Conservation (phyloP, 2,797 vertebrate species). For the Ptychobarbus kaznakovi region DNA sequence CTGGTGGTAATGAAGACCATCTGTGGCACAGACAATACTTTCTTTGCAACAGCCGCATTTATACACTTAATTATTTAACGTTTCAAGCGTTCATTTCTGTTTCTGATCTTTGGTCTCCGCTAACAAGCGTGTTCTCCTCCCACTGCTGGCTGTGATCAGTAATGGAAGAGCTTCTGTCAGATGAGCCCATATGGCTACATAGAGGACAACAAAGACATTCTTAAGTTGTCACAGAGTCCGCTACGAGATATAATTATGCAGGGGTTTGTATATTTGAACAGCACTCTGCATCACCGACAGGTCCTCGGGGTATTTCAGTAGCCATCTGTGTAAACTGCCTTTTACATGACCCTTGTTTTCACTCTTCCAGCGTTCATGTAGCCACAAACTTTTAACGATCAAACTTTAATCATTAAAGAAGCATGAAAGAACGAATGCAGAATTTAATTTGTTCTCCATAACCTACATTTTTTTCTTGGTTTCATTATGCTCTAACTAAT, state of each 20-base stretch:
- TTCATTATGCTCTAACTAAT: background rate
- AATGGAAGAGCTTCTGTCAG: conserved; percentile 27
- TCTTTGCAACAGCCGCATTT: background rate
- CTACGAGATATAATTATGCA: conserved; percentile 52
- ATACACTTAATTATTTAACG: background rate
- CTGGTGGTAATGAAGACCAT: background rate
- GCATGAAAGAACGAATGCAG: background rate
- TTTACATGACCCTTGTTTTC: conserved; percentile 15
- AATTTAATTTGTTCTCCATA: background rate
- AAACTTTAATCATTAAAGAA: conserved; percentile 2
- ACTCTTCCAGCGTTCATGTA: conserved; percentile 9
- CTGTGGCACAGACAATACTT: background rate
- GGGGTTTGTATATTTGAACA: conserved; percentile 52
- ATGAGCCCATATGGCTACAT: conserved; percentile 41
- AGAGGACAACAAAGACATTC: conserved; percentile 45
- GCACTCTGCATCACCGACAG: conserved; percentile 6
- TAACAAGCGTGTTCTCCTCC: conserved; percentile 22
- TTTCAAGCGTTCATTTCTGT: background rate
- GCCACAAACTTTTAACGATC: conserved; percentile 19
- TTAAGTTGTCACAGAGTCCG: conserved; percentile 36
- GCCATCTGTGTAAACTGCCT: conserved; percentile 16
- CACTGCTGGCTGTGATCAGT: conserved; percentile 28
- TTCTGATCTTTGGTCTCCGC: background rate
- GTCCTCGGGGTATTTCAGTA: conserved; percentile 32
- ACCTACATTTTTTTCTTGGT: background rate